Evolutionary conservation across 2,888 invertebrate species (phyloP), one percentile per base, ranked within the genome.

Genomic region (Eurytoma adleriae): DNA sequence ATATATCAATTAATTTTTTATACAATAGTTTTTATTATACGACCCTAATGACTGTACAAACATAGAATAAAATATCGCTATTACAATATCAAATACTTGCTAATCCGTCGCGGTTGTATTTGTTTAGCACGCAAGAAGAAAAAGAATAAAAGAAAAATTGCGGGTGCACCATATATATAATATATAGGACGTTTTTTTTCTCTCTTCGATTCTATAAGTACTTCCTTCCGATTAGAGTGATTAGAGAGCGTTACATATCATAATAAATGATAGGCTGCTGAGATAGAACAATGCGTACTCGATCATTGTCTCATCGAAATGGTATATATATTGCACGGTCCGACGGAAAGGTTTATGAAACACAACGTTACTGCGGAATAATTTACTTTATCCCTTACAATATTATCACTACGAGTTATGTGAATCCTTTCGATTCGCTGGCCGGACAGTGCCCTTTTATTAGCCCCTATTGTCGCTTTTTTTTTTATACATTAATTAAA

Each of bases 31-130:
- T 62, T 69, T 76, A 77, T 69, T 79, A 80, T 79, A 79, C 70
- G 82, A 74, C 52, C 72, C 82, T 82, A 82, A 64, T 79, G 79
- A 79, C 80, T 82, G 82, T 82, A 82, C 82, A 82, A 82, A 79
- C 80, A 79, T 76, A 79, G 71, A 80, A 79, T 80, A 80, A 76
- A 72, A 66, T 80, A 73, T 79, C 79, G 79, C 76, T 76, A 71
- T 74, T 79, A 73, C 57, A 80, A 70, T 79, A 74, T 82, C 24
- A 59, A 72, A 72, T 76, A 81, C 75, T 80, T 70, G 70, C 69
- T 68, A 62, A 68, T 74, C 72, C 59, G 67, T 3, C 62, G 80
- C 56, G 56, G 5, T 57, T 48, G 40, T 54, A 18, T 75, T 54
- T n/a, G 18, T 48, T 18, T 66, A 59, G 54, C 66, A 16, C 61